Conservation (phyloP, 1,140 invertebrate species). For the Mercenaria mercenaria region DNA sequence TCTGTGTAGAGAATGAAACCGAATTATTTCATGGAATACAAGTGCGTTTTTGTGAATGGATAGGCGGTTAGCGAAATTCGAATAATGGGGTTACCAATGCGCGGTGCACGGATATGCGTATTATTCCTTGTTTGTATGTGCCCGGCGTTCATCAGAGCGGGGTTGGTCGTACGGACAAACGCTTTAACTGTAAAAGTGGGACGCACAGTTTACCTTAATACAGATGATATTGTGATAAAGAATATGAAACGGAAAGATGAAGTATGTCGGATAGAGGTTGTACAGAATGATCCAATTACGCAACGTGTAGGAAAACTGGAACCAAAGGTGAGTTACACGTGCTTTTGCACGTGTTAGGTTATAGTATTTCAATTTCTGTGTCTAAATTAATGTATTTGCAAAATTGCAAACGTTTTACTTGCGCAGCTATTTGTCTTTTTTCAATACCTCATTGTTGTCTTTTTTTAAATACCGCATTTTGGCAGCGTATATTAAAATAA, state of each 20-base stretch:
- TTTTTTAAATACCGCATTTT: too few species aligned
- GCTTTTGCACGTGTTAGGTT: background rate
- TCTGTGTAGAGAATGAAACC: conserved; percentile 2
- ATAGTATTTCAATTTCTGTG: too few species aligned
- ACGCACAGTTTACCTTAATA: conserved; percentile 77
- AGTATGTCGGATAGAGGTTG: conserved; percentile 81
- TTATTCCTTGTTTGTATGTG: background rate
- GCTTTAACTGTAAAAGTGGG: conserved; percentile 78
- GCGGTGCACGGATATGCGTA: background rate
- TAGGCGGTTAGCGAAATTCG: background rate
- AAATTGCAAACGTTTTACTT: too few species aligned
- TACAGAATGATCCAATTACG: conserved; percentile 81
- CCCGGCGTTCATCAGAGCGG: background rate
- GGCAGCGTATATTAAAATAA: too few species aligned
- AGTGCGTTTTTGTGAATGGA: conserved; percentile 17
- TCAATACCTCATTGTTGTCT: too few species aligned
- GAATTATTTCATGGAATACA: conserved; percentile 19
- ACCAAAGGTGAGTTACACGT: conserved; percentile 78
- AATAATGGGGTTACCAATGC: background rate
- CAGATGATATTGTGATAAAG: conserved; percentile 78
- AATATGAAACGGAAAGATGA: conserved; percentile 67
- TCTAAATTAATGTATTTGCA: too few species aligned
- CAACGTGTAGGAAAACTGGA: conserved; percentile 80
- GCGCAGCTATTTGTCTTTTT: too few species aligned
- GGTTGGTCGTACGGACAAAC: conserved; percentile 54